phyloP scores from a whole-genome alignment of 1,140 invertebrate species.

The Planococcus citri region DNA sequence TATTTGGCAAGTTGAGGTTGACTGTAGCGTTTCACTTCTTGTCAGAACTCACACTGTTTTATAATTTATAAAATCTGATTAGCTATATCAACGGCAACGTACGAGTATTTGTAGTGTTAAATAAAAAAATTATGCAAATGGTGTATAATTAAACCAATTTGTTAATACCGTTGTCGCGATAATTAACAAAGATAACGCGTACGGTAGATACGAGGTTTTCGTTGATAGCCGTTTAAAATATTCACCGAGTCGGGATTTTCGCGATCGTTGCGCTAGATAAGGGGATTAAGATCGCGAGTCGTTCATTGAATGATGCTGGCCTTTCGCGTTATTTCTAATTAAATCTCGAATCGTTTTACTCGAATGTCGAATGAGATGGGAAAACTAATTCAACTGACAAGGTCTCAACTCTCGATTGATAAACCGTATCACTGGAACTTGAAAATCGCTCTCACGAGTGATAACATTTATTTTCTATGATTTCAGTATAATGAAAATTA shows the following conservation, averaged over 20 bases:
- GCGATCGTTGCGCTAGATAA: background rate
- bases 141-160: background rate
- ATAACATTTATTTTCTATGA: no score
- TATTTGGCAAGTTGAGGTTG: background rate
- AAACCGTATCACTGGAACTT: no score
- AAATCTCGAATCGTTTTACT: no score
- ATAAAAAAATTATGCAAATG: background rate
- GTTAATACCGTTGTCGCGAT: no score
- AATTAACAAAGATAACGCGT: no score
- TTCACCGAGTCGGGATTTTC: background rate
- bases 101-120: background rate
- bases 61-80: slow-evolving; percentile 5
- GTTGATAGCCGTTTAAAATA: background rate
- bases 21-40: background rate
- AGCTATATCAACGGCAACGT: no score
- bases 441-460: no score
- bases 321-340: no score
- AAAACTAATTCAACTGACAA: no score
- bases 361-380: no score
- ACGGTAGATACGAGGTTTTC: background rate
- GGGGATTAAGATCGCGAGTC: background rate
- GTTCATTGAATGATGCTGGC: background rate
- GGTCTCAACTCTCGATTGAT: no score
- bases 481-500: no score
- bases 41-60: slow-evolving; percentile 1